Evolutionary conservation across 1,140 invertebrate species (phyloP).

Genomic region (Nephila pilipes): DNA sequence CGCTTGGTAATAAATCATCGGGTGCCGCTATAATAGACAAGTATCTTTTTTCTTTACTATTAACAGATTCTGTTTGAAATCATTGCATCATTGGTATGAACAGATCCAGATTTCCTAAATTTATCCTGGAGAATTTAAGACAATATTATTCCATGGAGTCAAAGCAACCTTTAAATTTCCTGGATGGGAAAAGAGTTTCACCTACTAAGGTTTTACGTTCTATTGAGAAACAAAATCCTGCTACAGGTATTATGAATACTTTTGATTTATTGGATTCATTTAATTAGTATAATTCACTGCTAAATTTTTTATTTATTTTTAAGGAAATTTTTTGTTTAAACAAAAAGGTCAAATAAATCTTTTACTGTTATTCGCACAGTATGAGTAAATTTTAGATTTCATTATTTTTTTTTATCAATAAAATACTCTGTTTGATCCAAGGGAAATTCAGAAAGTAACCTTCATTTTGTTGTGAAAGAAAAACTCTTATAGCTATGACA

Average conservation of each 20-base stretch:
- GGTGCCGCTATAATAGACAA: too few relatives aligned
- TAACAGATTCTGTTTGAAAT: not conserved
- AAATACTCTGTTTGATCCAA: too few relatives aligned
- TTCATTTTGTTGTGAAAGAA: too few relatives aligned
- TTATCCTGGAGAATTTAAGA: not conserved
- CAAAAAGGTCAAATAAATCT: too few relatives aligned
- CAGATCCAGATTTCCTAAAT: not conserved
- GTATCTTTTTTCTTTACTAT: too few relatives aligned
- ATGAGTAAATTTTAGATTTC: too few relatives aligned
- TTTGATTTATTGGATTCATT: not conserved
- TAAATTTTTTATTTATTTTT: not conserved
- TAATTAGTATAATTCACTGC: too few relatives aligned
- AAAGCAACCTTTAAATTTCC: constrained; percentile 80
- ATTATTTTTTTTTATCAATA: too few relatives aligned
- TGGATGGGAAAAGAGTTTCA: constrained; percentile 79
- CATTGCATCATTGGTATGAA: not conserved
- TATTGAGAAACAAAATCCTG: constrained; percentile 80
- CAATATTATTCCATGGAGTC: constrained; percentile 41
- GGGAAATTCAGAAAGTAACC: too few relatives aligned
- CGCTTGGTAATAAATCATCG: too few relatives aligned
- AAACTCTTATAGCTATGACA: too few relatives aligned
- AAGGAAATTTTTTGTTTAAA: not conserved
- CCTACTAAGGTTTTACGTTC: constrained; percentile 75
- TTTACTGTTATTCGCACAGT: too few relatives aligned
- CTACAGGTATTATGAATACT: constrained; percentile 79